A percentile compares a stretch with the other conserved stretches of the same genome.
phyloP scores from a whole-genome alignment of 2,113 vertebrate genomes.

The Verasper variegatus region DNA sequence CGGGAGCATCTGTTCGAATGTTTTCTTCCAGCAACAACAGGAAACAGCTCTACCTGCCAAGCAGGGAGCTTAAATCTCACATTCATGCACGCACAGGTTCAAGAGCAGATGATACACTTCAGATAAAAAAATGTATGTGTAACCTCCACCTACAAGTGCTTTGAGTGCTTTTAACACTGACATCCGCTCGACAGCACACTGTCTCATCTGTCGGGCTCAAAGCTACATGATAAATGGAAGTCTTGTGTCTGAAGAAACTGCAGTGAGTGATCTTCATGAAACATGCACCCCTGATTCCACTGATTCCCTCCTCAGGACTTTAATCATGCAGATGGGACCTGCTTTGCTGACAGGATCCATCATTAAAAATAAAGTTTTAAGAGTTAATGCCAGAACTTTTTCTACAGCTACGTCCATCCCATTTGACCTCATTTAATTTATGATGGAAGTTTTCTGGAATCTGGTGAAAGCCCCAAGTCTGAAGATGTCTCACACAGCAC shows the following conservation, averaged over 20 bases:
- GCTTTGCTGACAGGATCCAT: not conserved
- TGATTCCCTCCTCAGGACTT: not conserved
- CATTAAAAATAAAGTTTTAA: no score
- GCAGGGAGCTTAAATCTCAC: not conserved
- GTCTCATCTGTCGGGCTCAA: not conserved
- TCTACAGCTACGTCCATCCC: no score
- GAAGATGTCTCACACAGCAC: no score
- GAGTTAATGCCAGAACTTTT: no score
- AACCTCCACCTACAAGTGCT: constrained; percentile 6
- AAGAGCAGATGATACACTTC: not conserved
- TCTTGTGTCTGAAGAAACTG: not conserved
- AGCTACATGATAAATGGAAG: constrained; percentile 29
- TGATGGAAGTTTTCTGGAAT: no score
- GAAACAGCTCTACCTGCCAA: no score
- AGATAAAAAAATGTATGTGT: not conserved
- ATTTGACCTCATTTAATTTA: no score
- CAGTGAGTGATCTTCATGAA: constrained; percentile 21
- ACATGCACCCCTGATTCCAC: not conserved
- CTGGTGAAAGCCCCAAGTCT: no score
- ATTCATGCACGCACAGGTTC: not conserved
- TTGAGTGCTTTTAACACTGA: not conserved
- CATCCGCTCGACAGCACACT: not conserved
- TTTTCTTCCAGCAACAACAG: no score
- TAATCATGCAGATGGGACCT: not conserved
- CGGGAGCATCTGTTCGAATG: no score